A percentile compares a stretch with the other conserved stretches of the same genome.
Conservation (phyloP, 2,888 invertebrate species). For the Frankliniella fusca region DNA sequence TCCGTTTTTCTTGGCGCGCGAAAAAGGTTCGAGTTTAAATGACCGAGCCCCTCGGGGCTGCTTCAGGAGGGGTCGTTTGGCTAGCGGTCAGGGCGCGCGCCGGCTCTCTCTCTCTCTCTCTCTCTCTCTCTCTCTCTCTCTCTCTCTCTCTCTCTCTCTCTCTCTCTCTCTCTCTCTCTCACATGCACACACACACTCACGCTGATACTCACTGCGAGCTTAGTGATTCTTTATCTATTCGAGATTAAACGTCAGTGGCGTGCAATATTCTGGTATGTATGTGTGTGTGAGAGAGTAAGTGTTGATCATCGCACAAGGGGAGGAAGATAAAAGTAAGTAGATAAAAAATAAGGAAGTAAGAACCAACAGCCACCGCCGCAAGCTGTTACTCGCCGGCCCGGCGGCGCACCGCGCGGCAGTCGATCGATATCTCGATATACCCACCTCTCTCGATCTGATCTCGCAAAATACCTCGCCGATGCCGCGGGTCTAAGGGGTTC, state of each 20-base stretch:
- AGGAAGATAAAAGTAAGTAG: background rate
- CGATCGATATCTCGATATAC: slow-evolving; percentile 3
- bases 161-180: no score
- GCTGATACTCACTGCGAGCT: background rate
- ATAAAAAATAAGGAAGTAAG: background rate
- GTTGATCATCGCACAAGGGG: background rate
- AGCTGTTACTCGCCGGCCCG: slow-evolving; percentile 3
- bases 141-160: no score
- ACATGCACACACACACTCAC: no score
- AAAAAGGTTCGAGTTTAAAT: no score
- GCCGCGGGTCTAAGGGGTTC: background rate
- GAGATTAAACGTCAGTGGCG: background rate
- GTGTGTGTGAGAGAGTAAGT: background rate
- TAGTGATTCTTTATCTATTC: background rate
- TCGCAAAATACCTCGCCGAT: background rate
- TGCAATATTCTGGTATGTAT: slow-evolving; percentile 10
- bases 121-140: no score
- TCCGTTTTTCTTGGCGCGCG: no score
- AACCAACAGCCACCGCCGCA: background rate
- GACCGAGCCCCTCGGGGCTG: background rate
- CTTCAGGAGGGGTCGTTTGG: background rate
- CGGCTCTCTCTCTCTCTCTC: background rate
- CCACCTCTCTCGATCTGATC: background rate
- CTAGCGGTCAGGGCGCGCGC: background rate
- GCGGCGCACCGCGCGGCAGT: no score